Conservation (phyloP, 2,888 invertebrate genomes). For the Mimumesa dahlbomi region DNA sequence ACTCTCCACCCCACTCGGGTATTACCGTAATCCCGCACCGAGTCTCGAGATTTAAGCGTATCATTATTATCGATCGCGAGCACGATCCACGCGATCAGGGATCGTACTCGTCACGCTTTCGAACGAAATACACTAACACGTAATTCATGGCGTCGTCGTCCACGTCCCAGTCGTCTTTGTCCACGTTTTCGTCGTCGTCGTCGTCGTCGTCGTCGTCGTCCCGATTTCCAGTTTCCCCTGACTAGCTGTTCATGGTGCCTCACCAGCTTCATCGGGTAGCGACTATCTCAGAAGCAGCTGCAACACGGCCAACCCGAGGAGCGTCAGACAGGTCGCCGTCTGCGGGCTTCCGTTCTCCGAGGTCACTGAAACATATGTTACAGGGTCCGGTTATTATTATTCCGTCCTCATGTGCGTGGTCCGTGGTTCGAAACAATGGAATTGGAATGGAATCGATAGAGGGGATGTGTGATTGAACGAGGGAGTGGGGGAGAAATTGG, state of each 20-base stretch:
- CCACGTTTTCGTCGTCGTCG: conserved; percentile 26
- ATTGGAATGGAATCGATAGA: too few species aligned
- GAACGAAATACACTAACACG: conserved; percentile 42
- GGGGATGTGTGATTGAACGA: neutral
- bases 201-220: conserved; percentile 22
- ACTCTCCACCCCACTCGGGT: too few species aligned
- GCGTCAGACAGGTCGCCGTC: conserved; percentile 59
- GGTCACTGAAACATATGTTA: conserved; percentile 72
- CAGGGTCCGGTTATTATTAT: neutral
- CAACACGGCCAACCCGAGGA: conserved; percentile 63
- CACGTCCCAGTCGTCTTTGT: conserved; percentile 8
- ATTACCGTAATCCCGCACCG: too few species aligned
- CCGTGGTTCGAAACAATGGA: too few species aligned
- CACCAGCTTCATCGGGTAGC: conserved; percentile 62
- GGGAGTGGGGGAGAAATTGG: neutral
- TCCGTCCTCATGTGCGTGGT: neutral
- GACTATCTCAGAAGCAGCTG: conserved; percentile 73
- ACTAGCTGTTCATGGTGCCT: conserved; percentile 61
- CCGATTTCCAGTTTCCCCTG: conserved; percentile 37
- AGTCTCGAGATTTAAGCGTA: conserved; percentile 27
- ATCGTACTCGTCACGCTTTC: neutral
- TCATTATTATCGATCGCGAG: neutral
- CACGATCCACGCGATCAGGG: conserved; percentile 3
- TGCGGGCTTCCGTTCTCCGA: conserved; percentile 69
- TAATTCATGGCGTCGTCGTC: conserved; percentile 36